A percentile compares a stretch with the other conserved stretches of the same genome.
These are phyloP conservation scores for Haemorhous mexicanus DNA, from an alignment of 2,113 vertebrate species.

Conservation along the genomic window DNA sequence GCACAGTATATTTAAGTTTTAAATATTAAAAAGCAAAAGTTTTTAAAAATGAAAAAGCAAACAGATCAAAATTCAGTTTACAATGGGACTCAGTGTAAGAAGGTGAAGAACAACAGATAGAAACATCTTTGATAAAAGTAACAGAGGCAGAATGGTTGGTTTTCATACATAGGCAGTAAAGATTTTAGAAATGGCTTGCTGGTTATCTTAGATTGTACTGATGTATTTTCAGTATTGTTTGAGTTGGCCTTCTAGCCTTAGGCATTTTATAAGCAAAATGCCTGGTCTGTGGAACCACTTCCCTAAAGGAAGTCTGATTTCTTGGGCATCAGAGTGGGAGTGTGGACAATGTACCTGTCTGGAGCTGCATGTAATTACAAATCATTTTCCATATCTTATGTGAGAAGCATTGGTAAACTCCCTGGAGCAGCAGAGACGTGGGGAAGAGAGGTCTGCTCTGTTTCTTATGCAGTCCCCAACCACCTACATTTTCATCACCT, in stretches of 20 bases:
- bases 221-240: background rate
- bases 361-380: background rate
- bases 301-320: background rate
- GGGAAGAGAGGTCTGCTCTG: background rate
- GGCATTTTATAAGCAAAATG: background rate
- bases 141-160: background rate
- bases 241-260: background rate
- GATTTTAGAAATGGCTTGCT: background rate
- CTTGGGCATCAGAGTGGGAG: background rate
- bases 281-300: background rate
- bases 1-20: background rate
- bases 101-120: background rate
- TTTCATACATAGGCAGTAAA: background rate
- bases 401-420: background rate
- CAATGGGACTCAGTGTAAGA: background rate
- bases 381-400: rapidly evolving
- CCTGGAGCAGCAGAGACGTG: background rate
- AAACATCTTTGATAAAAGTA: background rate
- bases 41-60: background rate
- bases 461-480: background rate
- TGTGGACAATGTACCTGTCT: background rate
- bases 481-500: background rate
- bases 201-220: background rate
- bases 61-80: background rate
- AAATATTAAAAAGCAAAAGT: background rate